Percentiles rank a stretch among this genome's conserved stretches.
phyloP scores from a whole-genome alignment of 2,113 vertebrate genomes.

The Glareola pratincola region DNA sequence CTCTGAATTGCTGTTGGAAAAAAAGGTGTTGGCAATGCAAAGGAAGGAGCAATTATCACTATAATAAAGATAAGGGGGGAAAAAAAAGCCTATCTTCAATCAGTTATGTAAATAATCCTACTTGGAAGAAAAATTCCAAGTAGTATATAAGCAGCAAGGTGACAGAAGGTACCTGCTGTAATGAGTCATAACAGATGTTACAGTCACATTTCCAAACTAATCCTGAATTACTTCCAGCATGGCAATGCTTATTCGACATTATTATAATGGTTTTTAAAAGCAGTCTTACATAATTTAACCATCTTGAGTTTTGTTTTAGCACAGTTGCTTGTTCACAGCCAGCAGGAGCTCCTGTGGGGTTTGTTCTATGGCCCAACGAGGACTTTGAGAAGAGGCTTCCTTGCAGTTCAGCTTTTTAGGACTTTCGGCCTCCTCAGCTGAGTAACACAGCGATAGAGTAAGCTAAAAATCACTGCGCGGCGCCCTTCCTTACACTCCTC shows the following conservation, averaged over 20 bases:
- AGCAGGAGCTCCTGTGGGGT: neutral
- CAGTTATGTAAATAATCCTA: neutral
- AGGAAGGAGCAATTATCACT: neutral
- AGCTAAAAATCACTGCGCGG: neutral
- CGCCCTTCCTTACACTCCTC: neutral
- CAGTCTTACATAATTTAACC: neutral
- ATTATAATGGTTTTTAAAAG: neutral
- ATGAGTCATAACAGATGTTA: neutral
- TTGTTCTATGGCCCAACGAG: accelerated
- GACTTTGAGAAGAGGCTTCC: neutral
- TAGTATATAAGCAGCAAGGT: neutral
- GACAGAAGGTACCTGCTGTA: neutral
- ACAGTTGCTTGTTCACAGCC: neutral
- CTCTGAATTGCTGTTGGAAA: neutral
- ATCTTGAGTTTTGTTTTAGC: neutral
- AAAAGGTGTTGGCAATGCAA: neutral
- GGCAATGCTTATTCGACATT: neutral
- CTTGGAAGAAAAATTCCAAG: neutral
- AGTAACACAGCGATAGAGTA: accelerated
- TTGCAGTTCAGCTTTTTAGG: neutral
- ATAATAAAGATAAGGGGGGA: neutral
- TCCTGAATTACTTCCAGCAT: neutral
- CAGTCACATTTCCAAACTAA: neutral
- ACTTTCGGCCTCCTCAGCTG: neutral
- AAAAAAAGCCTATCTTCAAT: neutral